Evolutionary conservation across 2,113 vertebrate genomes (phyloP).

Genomic region (Dermatemys mawii): DNA sequence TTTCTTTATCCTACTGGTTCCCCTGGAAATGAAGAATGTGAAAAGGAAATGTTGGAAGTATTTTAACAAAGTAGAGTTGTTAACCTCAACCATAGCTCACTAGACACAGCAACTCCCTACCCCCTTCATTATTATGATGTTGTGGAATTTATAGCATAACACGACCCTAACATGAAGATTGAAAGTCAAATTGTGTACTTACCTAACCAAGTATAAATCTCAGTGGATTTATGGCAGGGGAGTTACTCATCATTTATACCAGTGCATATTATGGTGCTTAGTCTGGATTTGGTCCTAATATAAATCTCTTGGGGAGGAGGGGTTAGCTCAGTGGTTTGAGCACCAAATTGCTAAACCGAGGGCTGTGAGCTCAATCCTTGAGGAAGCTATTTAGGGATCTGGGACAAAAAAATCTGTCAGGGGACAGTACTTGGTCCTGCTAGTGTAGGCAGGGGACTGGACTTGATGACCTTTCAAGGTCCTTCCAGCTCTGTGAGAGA

Average conservation of each 20-base stretch:
- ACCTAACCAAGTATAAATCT: neutral
- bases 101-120: neutral
- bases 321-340: too few relatives aligned
- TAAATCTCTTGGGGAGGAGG: neutral
- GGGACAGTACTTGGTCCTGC: too few relatives aligned
- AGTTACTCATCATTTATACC: neutral
- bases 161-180: neutral
- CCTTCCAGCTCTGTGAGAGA: too few relatives aligned
- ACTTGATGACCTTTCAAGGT: too few relatives aligned
- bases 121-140: neutral
- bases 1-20: conserved; percentile 30
- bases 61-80: conserved; percentile 47
- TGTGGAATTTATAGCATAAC: neutral
- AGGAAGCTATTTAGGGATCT: too few relatives aligned
- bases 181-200: conserved; percentile 12
- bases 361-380: too few relatives aligned
- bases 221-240: neutral
- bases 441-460: too few relatives aligned
- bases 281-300: neutral
- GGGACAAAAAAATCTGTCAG: too few relatives aligned
- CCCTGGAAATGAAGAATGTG: neutral
- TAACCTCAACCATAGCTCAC: neutral
- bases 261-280: neutral
- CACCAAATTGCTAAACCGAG: too few relatives aligned
- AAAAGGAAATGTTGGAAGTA: conserved; percentile 12